Evolutionary conservation across 2,113 vertebrate genomes (phyloP).

Genomic region (Dromas ardeola): DNA sequence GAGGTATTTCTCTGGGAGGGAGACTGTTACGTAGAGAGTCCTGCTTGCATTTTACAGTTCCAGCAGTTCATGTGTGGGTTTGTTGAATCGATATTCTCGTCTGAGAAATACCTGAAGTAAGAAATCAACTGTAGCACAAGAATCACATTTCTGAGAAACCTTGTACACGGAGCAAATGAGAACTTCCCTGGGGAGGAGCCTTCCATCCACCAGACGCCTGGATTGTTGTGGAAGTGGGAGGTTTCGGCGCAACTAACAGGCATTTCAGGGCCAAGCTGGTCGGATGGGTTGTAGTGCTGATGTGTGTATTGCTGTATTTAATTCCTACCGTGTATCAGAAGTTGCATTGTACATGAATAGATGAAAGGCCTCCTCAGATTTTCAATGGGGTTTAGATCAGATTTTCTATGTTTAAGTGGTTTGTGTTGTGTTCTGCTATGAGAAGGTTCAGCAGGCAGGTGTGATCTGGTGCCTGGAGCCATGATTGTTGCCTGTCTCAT

Average conservation of each 20-base stretch:
- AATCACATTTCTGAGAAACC: not conserved
- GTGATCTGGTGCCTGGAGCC: not conserved
- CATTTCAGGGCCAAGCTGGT: not conserved
- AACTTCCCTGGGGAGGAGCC: not conserved
- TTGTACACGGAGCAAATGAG: not conserved
- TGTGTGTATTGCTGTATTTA: not conserved
- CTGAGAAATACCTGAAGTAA: not conserved
- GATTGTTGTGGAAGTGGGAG: not conserved
- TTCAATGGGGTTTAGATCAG: not conserved
- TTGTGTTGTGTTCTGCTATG: not conserved
- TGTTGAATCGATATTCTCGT: not conserved
- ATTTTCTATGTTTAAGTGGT: not conserved
- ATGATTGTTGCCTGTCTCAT: not conserved
- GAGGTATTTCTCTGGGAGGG: not conserved
- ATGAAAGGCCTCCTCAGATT: not conserved
- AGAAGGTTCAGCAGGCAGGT: not conserved
- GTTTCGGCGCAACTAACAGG: not conserved
- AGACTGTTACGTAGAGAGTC: not conserved
- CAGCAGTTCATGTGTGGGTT: not conserved
- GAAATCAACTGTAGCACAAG: not conserved
- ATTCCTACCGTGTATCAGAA: not conserved
- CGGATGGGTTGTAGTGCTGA: not conserved
- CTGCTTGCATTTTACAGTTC: not conserved
- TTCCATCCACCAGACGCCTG: not conserved
- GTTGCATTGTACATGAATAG: not conserved